Conservation (phyloP, 2,113 vertebrate genomes). For the Scatophagus argus region DNA sequence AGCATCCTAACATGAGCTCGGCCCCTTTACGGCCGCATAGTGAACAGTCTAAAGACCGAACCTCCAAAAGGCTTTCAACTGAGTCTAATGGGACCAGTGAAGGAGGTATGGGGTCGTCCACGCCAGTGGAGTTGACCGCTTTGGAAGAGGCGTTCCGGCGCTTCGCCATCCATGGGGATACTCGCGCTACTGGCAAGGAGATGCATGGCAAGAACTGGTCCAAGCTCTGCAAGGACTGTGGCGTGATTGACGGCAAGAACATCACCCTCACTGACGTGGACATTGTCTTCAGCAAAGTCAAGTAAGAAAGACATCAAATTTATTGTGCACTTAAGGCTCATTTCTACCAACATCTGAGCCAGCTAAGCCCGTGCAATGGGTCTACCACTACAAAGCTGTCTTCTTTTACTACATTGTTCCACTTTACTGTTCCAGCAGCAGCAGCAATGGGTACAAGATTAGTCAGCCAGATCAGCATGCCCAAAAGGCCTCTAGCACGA, state of each 20-base stretch:
- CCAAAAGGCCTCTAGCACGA: constrained; percentile 1
- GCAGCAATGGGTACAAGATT: constrained; percentile 30
- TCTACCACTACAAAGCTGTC: constrained; percentile 15
- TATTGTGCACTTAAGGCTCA: not conserved
- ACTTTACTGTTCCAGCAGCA: constrained; percentile 4
- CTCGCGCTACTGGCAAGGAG: constrained; percentile 92
- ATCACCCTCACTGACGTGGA: constrained; percentile 96
- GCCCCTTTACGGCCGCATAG: constrained; percentile 74
- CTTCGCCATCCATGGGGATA: constrained; percentile 95
- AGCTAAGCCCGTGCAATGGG: not conserved
- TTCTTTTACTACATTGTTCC: constrained; percentile 12
- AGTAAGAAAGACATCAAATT: constrained; percentile 81
- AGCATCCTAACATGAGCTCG: constrained; percentile 76
- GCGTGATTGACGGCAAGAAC: constrained; percentile 92
- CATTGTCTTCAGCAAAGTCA: constrained; percentile 99
- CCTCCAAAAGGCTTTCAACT: constrained; percentile 81
- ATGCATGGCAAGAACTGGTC: constrained; percentile 99
- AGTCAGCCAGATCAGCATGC: constrained; percentile 25
- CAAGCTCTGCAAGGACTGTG: constrained; percentile 95
- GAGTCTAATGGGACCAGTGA: constrained; percentile 90
- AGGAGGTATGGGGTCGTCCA: constrained; percentile 82
- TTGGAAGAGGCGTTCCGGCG: constrained; percentile 93
- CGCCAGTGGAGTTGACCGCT: constrained; percentile 87
- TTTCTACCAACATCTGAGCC: not conserved
- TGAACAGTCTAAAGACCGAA: constrained; percentile 81